These are phyloP conservation scores for Drosophila affinis DNA, from an alignment of 2,888 invertebrate species.

Conservation along the genomic window DNA sequence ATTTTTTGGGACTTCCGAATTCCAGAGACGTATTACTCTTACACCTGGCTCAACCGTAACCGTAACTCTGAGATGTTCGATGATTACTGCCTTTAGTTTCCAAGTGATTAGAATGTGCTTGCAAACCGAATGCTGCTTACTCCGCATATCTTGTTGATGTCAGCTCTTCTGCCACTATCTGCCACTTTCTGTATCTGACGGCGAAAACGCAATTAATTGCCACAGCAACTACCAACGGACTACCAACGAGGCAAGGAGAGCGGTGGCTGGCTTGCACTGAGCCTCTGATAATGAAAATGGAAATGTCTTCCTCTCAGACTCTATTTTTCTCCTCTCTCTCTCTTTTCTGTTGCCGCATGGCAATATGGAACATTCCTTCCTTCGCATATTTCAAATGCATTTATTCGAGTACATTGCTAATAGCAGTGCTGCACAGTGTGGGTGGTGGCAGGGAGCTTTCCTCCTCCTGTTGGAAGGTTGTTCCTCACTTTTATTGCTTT, in stretches of 20 bases:
- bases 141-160: no score
- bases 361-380: not conserved
- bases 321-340: not conserved
- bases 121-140: no score
- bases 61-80: no score
- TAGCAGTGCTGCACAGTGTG: no score
- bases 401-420: not conserved
- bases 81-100: no score
- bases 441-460: no score
- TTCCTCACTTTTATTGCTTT: not conserved
- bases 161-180: no score
- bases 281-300: constrained; percentile 52
- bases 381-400: not conserved
- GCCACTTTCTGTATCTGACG: not conserved
- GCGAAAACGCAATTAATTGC: not conserved
- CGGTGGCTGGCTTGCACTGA: not conserved
- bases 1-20: no score
- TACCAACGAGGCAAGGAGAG: no score
- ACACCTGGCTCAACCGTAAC: no score
- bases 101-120: not conserved
- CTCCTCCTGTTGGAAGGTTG: not conserved
- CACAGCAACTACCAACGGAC: not conserved
- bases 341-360: not conserved
- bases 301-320: constrained; percentile 34
- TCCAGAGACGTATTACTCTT: no score